phyloP scores from a whole-genome alignment of 2,888 invertebrate genomes.

The Sericinus montela region DNA sequence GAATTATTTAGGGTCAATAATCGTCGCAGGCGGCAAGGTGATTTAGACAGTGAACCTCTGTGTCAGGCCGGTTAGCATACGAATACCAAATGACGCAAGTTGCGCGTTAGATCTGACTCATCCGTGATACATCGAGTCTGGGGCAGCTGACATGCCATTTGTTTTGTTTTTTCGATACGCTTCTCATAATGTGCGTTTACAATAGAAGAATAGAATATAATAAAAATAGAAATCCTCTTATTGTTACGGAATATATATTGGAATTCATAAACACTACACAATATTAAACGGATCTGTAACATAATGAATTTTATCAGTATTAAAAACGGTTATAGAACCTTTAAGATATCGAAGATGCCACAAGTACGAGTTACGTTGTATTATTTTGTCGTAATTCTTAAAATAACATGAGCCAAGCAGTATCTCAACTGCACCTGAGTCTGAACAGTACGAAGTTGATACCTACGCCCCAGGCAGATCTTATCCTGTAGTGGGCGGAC shows the following conservation, averaged over 20 bases:
- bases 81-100: conserved; percentile 45
- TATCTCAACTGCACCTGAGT: not conserved
- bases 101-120: conserved; percentile 49
- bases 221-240: too few relatives aligned
- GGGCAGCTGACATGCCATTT: conserved; percentile 41
- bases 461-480: conserved; percentile 31
- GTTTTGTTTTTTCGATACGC: conserved; percentile 34
- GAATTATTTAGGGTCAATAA: conserved; percentile 29
- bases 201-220: not conserved
- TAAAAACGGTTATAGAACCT: too few relatives aligned
- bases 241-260: not conserved
- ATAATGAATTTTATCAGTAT: too few relatives aligned
- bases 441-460: conserved; percentile 29
- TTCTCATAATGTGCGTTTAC: not conserved
- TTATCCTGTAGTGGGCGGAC: conserved; percentile 44
- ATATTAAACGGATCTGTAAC: too few relatives aligned
- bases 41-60: conserved; percentile 23
- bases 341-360: too few relatives aligned
- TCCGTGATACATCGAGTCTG: conserved; percentile 43
- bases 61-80: conserved; percentile 39
- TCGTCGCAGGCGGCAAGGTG: conserved; percentile 30
- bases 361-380: too few relatives aligned
- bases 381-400: too few relatives aligned
- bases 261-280: too few relatives aligned
- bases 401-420: too few relatives aligned